Base-by-base conservation (phyloP, 1,140 invertebrate genomes). In the Ceratoteleas bidentatus region DNA sequence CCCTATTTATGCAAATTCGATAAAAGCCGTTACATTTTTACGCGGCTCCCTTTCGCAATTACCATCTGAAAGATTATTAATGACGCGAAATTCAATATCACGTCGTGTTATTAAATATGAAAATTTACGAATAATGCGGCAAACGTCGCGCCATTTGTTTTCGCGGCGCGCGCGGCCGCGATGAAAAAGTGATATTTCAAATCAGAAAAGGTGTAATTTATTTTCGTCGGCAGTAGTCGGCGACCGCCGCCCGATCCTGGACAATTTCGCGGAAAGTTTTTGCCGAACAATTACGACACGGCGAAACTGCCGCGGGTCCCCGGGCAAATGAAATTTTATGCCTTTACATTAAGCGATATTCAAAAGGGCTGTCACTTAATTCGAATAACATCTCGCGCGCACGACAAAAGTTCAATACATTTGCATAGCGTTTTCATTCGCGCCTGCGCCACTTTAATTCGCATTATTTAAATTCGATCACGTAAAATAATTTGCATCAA, bases 381-480 rank as follows among this genome's bases (percentile, higher is more conserved):
- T 49, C 56, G 54, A 60, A 69, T 69, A 58, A 58, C 50, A 58
- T 40, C 40, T 7, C 15, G n/a, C 7, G 6, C 15, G 24, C n/a
- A n/a, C 24, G 24, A 47, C 13, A 58, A 69, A 69, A 54, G 45
- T 49, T 50, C 56, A 58, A 69, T 58, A 58, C 49, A 58, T 58
- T 52, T 57, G 43, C 65, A 47, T 68, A 57, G 16, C 8, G 43
- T 53, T 53, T 68, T 57, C 64, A 68, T 68, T 68, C 36, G n/a
- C n/a, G n/a, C n/a, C n/a, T n/a, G n/a, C 4, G 7, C 10, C 32
- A 45, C n/a, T 68, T 68, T 56, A 68, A 68, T 56, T 40, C 36
- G 47, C 52, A 53, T 65, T 68, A 50, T 69, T 50, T 40, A 14
- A 58, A 69, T 69, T 58, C 34, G 11, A 38, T 6, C 52, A 40